Evolutionary conservation across 2,888 invertebrate species (phyloP).

Genomic region (Metellina segmentata): DNA sequence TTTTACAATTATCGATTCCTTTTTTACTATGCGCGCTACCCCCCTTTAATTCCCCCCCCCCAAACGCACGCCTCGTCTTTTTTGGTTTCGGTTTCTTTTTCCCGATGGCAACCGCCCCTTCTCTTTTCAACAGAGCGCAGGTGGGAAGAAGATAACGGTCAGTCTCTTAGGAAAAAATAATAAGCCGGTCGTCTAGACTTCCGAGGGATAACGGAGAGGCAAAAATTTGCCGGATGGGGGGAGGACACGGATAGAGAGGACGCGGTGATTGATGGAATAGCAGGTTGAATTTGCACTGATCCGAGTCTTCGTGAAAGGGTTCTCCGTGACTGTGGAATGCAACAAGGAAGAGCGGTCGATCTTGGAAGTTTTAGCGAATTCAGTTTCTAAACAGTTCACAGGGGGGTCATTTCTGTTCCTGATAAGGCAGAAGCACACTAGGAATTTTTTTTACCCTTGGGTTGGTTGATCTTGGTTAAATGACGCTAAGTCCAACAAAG

Average conservation of each 20-base stretch:
- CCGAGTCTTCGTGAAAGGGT: too few species aligned
- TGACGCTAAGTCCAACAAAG: too few species aligned
- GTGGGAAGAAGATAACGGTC: not conserved
- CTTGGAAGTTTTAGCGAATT: too few species aligned
- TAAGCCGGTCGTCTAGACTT: not conserved
- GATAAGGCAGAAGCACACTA: too few species aligned
- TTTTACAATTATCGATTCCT: conserved; percentile 68
- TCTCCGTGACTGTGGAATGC: too few species aligned
- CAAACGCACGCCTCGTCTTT: not conserved
- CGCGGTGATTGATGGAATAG: too few species aligned
- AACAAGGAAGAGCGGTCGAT: too few species aligned
- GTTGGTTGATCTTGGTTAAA: too few species aligned
- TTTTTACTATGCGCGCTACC: conserved; percentile 2
- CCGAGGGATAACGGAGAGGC: not conserved
- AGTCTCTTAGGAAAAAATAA: not conserved
- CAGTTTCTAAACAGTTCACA: too few species aligned
- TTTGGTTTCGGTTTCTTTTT: conserved; percentile 11
- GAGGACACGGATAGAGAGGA: not conserved
- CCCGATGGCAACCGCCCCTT: not conserved
- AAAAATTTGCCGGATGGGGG: conserved; percentile 1
- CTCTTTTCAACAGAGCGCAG: not conserved
- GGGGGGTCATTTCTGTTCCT: too few species aligned
- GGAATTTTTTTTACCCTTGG: too few species aligned
- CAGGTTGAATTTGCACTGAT: too few species aligned
- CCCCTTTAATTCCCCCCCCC: not conserved